Evolutionary conservation across 2,888 invertebrate species (phyloP).

Genomic region (Atrina japonica): DNA sequence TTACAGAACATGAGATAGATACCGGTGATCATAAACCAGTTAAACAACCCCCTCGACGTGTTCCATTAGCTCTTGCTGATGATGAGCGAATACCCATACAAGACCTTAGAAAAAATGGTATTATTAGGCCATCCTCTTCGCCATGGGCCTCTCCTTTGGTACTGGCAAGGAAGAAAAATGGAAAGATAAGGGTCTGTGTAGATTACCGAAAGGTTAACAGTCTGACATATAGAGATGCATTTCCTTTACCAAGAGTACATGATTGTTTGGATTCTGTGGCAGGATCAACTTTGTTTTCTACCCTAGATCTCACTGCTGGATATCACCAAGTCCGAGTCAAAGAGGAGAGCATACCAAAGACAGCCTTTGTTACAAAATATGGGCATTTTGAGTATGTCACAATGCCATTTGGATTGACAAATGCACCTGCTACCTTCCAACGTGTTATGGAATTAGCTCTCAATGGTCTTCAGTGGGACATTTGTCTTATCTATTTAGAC

Average conservation of each 20-base stretch:
- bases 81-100: background rate
- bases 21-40: constrained; percentile 36
- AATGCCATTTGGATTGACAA: constrained; percentile 43
- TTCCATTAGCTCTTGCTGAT: constrained; percentile 34
- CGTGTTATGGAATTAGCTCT: constrained; percentile 40
- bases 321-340: constrained; percentile 30
- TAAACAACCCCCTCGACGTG: constrained; percentile 36
- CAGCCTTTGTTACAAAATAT: constrained; percentile 31
- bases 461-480: constrained; percentile 39
- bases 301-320: constrained; percentile 9
- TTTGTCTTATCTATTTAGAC: constrained; percentile 39
- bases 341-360: constrained; percentile 22
- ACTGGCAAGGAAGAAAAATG: constrained; percentile 30
- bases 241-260: constrained; percentile 31
- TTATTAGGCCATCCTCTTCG: constrained; percentile 30
- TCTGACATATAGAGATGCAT: constrained; percentile 23
- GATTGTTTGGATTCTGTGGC: constrained; percentile 9
- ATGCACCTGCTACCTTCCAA: constrained; percentile 41
- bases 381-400: constrained; percentile 29
- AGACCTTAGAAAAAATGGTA: constrained; percentile 21
- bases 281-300: constrained; percentile 4
- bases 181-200: constrained; percentile 25
- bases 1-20: constrained; percentile 42
- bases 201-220: constrained; percentile 30
- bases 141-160: constrained; percentile 38